Conservation (phyloP, 2,888 invertebrate species). For the Pherbina coryleti region DNA sequence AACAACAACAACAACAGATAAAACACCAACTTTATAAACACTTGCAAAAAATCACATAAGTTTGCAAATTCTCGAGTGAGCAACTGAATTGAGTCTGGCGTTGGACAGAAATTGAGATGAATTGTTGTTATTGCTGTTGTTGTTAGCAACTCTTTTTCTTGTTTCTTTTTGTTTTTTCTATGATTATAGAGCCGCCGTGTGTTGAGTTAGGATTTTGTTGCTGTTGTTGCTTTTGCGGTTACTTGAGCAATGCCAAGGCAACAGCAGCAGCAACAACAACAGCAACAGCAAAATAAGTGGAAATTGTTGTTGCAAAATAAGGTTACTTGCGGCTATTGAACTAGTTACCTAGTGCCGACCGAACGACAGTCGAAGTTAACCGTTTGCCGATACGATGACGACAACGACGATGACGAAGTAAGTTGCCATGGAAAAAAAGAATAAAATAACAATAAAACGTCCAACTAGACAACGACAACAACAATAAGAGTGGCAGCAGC, state of each 20-base stretch:
- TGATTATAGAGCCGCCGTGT: neutral
- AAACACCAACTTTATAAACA: conserved; percentile 22
- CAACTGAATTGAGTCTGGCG: conserved; percentile 58
- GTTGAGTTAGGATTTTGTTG: neutral
- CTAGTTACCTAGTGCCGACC: conserved; percentile 68
- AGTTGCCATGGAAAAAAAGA: conserved; percentile 7
- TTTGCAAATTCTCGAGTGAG: neutral
- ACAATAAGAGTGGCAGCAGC: conserved; percentile 20
- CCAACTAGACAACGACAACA: neutral
- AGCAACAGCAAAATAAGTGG: conserved; percentile 24
- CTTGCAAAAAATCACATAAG: conserved; percentile 12
- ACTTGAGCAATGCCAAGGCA: conserved; percentile 33
- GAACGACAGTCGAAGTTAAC: conserved; percentile 34
- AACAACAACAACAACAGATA: conserved; percentile 2
- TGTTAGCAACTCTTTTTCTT: conserved; percentile 9
- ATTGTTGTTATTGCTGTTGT: conserved; percentile 33
- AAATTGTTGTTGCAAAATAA: conserved; percentile 48
- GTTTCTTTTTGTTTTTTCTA: neutral
- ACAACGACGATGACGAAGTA: conserved; percentile 38
- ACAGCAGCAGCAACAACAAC: neutral
- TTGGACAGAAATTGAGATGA: conserved; percentile 55
- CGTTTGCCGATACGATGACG: conserved; percentile 8
- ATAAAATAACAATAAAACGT: too few species aligned
- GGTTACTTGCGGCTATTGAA: conserved; percentile 67
- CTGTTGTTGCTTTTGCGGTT: conserved; percentile 35